phyloP scores from a whole-genome alignment of 2,113 vertebrate genomes.

The Ageneiosus marmoratus region DNA sequence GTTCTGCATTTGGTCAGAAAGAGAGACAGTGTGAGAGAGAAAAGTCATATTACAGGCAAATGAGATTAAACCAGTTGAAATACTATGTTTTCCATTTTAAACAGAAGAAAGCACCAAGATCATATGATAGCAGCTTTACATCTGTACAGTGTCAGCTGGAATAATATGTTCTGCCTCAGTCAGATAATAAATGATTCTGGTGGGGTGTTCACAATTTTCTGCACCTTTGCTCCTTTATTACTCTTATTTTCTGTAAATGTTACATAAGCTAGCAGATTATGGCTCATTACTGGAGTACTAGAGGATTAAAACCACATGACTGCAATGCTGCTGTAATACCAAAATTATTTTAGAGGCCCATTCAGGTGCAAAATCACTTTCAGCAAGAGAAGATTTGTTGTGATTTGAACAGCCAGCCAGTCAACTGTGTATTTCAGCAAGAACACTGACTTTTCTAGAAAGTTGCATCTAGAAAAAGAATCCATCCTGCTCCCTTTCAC shows the following conservation, averaged over 20 bases:
- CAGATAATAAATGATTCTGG: not conserved
- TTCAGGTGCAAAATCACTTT: slow-evolving; percentile 8
- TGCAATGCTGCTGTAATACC: not conserved
- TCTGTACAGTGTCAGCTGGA: not conserved
- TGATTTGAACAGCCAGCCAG: not conserved
- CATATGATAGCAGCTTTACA: slow-evolving; percentile 1
- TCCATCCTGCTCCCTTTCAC: not conserved
- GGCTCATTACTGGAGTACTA: slow-evolving; percentile 12
- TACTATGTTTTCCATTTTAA: not conserved
- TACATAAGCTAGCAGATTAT: slow-evolving; percentile 4
- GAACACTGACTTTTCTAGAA: not conserved
- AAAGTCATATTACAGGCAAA: not conserved
- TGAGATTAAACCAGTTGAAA: no score
- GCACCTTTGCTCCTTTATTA: not conserved
- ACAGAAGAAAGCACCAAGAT: no score
- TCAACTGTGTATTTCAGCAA: not conserved
- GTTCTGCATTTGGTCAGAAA: not conserved
- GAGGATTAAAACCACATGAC: slow-evolving; percentile 20
- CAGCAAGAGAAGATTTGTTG: not conserved
- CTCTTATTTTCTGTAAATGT: not conserved
- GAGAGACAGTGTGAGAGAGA: not conserved
- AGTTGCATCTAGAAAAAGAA: not conserved
- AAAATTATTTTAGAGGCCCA: slow-evolving; percentile 2
- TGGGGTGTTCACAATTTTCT: not conserved
- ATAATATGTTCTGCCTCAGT: not conserved